These are phyloP conservation scores for Galleria mellonella DNA, from an alignment of 1,140 invertebrate genomes.

Conservation along the genomic window DNA sequence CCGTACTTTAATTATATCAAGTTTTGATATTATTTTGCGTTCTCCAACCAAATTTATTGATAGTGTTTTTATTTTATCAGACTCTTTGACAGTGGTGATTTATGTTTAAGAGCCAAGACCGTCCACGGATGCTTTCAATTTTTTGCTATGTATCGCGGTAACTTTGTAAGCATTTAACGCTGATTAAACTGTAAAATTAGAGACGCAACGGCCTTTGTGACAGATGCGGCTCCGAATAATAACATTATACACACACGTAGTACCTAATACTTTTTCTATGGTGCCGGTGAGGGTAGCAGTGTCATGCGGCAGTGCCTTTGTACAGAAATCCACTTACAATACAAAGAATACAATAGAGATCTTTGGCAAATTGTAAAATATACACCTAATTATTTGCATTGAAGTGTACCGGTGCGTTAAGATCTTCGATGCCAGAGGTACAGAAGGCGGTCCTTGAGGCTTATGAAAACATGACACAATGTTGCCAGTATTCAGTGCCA, in stretches of 20 bases:
- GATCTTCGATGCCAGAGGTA: slow-evolving; percentile 35
- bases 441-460: slow-evolving; percentile 54
- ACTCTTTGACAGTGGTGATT: slow-evolving; percentile 56
- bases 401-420: slow-evolving; percentile 49
- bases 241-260: slow-evolving; percentile 61
- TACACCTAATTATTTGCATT: slow-evolving; percentile 69
- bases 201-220: slow-evolving; percentile 51
- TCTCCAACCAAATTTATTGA: neutral
- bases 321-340: slow-evolving; percentile 65
- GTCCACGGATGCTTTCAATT: slow-evolving; percentile 35
- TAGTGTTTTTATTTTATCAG: slow-evolving; percentile 38
- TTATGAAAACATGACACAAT: slow-evolving; percentile 61
- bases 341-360: slow-evolving; percentile 61
- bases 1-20: too few species aligned
- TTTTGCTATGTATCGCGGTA: slow-evolving; percentile 47
- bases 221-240: slow-evolving; percentile 67
- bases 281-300: slow-evolving; percentile 40
- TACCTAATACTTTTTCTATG: too few species aligned
- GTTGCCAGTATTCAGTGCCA: slow-evolving; percentile 23
- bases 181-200: slow-evolving; percentile 74
- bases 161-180: slow-evolving; percentile 66
- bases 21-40: too few species aligned
- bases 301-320: slow-evolving; percentile 48
- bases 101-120: slow-evolving; percentile 39
- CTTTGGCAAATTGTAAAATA: slow-evolving; percentile 72